Evolutionary conservation across 2,888 invertebrate genomes (phyloP).

Genomic region (Cybosia mesomella): DNA sequence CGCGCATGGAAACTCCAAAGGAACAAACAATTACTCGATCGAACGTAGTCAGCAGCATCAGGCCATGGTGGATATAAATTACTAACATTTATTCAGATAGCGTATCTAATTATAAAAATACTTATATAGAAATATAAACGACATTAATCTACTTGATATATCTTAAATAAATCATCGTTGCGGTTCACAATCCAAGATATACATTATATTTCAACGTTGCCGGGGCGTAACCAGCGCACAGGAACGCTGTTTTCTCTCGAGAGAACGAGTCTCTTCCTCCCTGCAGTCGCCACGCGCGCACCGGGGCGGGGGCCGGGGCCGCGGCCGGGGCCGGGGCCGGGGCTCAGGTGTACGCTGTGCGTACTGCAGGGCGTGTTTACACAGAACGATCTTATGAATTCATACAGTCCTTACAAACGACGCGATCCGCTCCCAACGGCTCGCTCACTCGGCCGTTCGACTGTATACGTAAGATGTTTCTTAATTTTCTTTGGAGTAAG

Average conservation of each 20-base stretch:
- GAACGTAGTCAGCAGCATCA: neutral
- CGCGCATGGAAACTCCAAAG: neutral
- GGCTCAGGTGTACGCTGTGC: too few species aligned
- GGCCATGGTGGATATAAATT: neutral
- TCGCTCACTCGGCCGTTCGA: too few species aligned
- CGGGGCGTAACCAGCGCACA: too few species aligned
- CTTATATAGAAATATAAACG: slow-evolving; percentile 35
- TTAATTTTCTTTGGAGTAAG: too few species aligned
- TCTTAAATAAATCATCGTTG: slow-evolving; percentile 10
- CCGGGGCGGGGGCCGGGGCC: too few species aligned
- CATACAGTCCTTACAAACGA: neutral
- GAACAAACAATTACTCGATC: neutral
- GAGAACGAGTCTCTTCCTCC: neutral
- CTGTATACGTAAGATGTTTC: too few species aligned
- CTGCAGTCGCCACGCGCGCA: neutral
- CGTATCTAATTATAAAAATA: slow-evolving; percentile 48
- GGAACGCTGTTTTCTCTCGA: neutral
- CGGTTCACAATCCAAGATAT: slow-evolving; percentile 44
- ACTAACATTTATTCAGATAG: slow-evolving; percentile 31
- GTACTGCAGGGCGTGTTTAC: too few species aligned
- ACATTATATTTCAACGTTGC: slow-evolving; percentile 39
- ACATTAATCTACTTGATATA: slow-evolving; percentile 35
- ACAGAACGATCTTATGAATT: too few species aligned
- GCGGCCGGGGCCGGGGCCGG: too few species aligned
- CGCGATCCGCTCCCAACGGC: too few species aligned